Evolutionary conservation across 2,797 vertebrate species (phyloP).

Genomic region (Oophaga sylvatica): DNA sequence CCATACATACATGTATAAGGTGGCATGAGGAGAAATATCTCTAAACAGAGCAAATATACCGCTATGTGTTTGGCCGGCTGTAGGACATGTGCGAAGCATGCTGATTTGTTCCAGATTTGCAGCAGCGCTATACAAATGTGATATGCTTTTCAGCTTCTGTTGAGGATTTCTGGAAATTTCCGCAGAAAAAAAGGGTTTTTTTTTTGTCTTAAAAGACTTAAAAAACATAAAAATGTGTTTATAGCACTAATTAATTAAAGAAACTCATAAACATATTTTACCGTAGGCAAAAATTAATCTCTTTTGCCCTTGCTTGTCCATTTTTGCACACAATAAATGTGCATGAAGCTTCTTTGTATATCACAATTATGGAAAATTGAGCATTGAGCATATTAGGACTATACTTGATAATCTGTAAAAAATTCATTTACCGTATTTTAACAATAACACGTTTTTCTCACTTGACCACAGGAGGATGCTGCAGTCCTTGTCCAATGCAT

Average conservation of each 20-base stretch:
- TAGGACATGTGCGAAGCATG: too few relatives aligned
- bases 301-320: not conserved
- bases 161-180: not conserved
- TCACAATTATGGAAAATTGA: not conserved
- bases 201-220: not conserved
- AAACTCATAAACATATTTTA: not conserved
- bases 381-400: not conserved
- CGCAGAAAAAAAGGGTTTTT: not conserved
- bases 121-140: too few relatives aligned
- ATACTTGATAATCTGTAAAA: not conserved
- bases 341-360: not conserved
- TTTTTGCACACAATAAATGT: not conserved
- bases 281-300: not conserved
- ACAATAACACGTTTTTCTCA: slow-evolving; percentile 37
- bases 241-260: not conserved
- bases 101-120: too few relatives aligned
- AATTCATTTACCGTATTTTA: not conserved
- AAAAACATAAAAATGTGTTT: not conserved
- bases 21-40: too few relatives aligned
- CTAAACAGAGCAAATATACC: too few relatives aligned
- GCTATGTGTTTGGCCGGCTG: too few relatives aligned
- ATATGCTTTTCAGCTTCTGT: not conserved
- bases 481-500: slow-evolving; percentile 54
- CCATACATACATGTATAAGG: too few relatives aligned
- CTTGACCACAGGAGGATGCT: slow-evolving; percentile 62